Conservation (phyloP, 2,888 invertebrate species). For the Drosophila kambysellisi region DNA sequence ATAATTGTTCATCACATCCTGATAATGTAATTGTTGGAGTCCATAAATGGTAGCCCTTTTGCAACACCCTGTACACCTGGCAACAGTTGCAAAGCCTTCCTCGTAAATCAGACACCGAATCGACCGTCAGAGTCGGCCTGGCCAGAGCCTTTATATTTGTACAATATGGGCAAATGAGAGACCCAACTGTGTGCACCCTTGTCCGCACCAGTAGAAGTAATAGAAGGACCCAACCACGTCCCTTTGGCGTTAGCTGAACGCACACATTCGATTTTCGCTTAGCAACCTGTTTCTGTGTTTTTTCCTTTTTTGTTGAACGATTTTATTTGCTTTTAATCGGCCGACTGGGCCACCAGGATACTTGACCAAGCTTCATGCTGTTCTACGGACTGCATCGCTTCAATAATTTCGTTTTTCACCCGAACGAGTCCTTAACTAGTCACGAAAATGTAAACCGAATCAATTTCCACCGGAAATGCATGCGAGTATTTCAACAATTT, state of each 20-base stretch:
- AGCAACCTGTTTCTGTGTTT: slow-evolving; percentile 35
- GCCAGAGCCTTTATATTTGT: not conserved
- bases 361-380: slow-evolving; percentile 34
- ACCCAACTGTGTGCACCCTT: not conserved
- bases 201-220: not conserved
- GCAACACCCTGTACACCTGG: slow-evolving; percentile 31
- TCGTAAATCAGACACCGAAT: slow-evolving; percentile 33
- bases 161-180: not conserved
- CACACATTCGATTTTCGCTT: slow-evolving; percentile 16
- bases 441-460: slow-evolving; percentile 50
- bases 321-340: slow-evolving; percentile 75
- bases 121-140: slow-evolving; percentile 7
- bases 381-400: slow-evolving; percentile 38
- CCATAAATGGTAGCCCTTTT: not conserved
- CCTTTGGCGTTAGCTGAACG: slow-evolving; percentile 1
- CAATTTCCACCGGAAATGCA: slow-evolving; percentile 62
- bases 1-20: not conserved
- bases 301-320: slow-evolving; percentile 18
- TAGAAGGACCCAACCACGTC: not conserved
- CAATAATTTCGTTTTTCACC: slow-evolving; percentile 54
- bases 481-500: slow-evolving; percentile 45
- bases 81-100: slow-evolving; percentile 7
- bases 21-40: not conserved
- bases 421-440: slow-evolving; percentile 27
- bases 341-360: slow-evolving; percentile 46